These are phyloP conservation scores for Tyto alba DNA, from an alignment of 2,113 vertebrate species.

Conservation along the genomic window DNA sequence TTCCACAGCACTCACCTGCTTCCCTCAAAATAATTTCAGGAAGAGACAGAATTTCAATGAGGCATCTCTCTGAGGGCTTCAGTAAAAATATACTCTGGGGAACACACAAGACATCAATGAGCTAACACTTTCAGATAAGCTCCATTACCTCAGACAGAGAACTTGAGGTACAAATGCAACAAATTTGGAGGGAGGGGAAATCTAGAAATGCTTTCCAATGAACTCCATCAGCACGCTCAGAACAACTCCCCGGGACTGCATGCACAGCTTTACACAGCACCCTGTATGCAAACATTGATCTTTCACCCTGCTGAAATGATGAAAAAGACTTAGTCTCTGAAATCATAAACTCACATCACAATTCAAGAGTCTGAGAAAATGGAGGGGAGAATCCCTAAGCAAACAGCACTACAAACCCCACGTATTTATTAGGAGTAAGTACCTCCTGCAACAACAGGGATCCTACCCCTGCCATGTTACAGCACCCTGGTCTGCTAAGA, in stretches of 20 bases:
- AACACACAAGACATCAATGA: background rate
- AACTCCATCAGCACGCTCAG: rapidly evolving
- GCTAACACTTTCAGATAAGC: background rate
- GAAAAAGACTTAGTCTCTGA: background rate
- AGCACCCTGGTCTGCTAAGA: background rate
- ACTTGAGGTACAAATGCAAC: background rate
- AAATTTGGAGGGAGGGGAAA: background rate
- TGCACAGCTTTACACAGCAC: background rate
- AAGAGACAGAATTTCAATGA: constrained; percentile 6
- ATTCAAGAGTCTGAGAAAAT: background rate
- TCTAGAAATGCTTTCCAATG: rapidly evolving
- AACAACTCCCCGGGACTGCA: background rate
- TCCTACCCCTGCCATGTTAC: background rate
- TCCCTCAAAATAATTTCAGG: background rate
- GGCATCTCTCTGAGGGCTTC: background rate
- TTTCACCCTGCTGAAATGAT: background rate
- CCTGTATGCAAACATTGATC: background rate
- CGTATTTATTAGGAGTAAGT: background rate
- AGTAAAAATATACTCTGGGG: background rate
- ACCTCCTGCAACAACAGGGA: background rate
- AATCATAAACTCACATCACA: background rate
- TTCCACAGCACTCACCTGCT: background rate
- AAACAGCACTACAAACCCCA: background rate
- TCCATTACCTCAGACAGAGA: background rate
- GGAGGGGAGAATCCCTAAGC: background rate